Evolutionary conservation across 1,140 invertebrate genomes (phyloP).

Genomic region (Zaprionus ornatus): DNA sequence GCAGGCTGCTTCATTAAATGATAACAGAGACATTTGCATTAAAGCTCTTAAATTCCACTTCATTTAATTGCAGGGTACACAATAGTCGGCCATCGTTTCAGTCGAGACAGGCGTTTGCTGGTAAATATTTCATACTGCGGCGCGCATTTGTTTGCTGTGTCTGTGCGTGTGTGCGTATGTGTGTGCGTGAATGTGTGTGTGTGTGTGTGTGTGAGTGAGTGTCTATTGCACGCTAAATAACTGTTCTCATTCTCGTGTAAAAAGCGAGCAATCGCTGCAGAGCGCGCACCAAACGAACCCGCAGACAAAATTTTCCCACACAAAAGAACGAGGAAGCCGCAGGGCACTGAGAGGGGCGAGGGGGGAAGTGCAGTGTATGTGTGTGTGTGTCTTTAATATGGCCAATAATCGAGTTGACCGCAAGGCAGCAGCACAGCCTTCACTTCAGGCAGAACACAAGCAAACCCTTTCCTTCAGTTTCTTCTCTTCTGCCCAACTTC

Average conservation of each 20-base stretch:
- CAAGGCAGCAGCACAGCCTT: conserved; percentile 30
- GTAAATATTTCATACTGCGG: background rate
- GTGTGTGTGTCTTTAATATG: conserved; percentile 15
- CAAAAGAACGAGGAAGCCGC: background rate
- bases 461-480: background rate
- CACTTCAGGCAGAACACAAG: background rate
- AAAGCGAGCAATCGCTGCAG: background rate
- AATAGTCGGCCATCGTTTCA: background rate
- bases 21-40: too few species aligned
- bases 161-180: background rate
- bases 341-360: background rate
- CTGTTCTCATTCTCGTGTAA: background rate
- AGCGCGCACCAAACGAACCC: background rate
- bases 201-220: background rate
- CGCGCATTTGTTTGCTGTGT: background rate
- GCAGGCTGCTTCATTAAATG: too few species aligned
- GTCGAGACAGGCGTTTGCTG: background rate
- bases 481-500: background rate
- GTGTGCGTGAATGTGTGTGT: too few species aligned
- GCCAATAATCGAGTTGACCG: conserved; percentile 42
- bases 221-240: background rate
- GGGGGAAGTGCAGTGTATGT: background rate
- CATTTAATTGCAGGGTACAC: background rate
- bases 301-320: background rate
- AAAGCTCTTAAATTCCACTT: background rate